phyloP scores from a whole-genome alignment of 2,113 vertebrate species.

The Thymallus thymallus region DNA sequence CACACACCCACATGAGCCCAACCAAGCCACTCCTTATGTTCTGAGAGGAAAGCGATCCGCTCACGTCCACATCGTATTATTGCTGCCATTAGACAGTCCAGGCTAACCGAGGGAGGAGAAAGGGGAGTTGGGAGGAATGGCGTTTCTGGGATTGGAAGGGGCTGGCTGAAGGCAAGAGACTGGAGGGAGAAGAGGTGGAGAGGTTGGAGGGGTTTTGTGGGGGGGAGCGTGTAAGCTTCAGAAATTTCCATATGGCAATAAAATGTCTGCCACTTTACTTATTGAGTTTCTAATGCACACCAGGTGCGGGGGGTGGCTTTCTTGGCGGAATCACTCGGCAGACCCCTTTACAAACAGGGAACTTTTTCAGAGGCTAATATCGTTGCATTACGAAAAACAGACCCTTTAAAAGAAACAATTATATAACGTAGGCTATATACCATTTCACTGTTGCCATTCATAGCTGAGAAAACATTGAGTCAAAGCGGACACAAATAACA shows the following conservation, averaged over 20 bases:
- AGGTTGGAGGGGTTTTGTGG: constrained; percentile 36
- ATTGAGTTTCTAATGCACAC: constrained; percentile 76
- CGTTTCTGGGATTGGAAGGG: constrained; percentile 10
- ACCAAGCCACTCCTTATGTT: background rate
- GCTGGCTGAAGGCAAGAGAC: constrained; percentile 48
- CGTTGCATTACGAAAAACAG: constrained; percentile 28
- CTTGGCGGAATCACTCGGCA: constrained; percentile 33
- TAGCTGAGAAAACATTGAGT: constrained; percentile 22
- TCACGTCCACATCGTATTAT: constrained; percentile 65
- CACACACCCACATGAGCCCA: constrained; percentile 33
- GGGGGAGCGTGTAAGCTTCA: constrained; percentile 62
- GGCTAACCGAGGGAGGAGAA: constrained; percentile 18
- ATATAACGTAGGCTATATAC: constrained; percentile 22
- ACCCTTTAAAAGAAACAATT: constrained; percentile 14
- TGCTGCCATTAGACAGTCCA: constrained; percentile 60
- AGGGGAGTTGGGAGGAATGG: constrained; percentile 33
- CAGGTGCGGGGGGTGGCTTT: constrained; percentile 60
- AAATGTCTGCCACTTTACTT: constrained; percentile 80
- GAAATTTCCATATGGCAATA: constrained; percentile 76
- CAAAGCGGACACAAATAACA: constrained; percentile 38
- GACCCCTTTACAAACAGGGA: constrained; percentile 24
- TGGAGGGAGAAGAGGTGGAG: constrained; percentile 58
- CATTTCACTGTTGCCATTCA: constrained; percentile 50
- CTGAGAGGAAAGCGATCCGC: constrained; percentile 58
- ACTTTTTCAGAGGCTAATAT: constrained; percentile 26